phyloP scores from a whole-genome alignment of 2,113 vertebrate genomes.

The Carassius auratus region DNA sequence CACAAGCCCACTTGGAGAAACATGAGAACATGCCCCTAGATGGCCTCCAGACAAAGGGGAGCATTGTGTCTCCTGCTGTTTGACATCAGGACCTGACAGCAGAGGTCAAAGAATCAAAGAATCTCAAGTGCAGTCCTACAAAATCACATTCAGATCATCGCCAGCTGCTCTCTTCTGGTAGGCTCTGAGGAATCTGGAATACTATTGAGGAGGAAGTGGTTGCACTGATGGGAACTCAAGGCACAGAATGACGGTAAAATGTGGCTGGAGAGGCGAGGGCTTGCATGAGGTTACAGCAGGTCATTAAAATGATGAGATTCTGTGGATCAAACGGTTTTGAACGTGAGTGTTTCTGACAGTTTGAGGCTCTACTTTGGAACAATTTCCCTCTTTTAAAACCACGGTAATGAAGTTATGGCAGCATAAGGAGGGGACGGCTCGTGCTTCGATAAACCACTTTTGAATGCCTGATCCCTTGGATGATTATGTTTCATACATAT shows the following conservation, averaged over 20 bases:
- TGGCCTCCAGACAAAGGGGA: slow-evolving; percentile 19
- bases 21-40: slow-evolving; percentile 41
- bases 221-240: slow-evolving; percentile 44
- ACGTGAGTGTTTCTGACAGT: not conserved
- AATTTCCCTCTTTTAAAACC: not conserved
- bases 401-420: not conserved
- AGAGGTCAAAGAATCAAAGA: slow-evolving; percentile 42
- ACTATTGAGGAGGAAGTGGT: slow-evolving; percentile 50
- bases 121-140: slow-evolving; percentile 5
- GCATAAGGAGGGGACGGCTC: not conserved
- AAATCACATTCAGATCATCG: slow-evolving; percentile 40
- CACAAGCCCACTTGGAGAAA: not conserved
- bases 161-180: slow-evolving; percentile 25
- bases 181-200: slow-evolving; percentile 38
- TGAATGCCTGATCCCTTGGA: slow-evolving; percentile 60
- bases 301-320: not conserved
- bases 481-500: slow-evolving; percentile 66
- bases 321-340: slow-evolving; percentile 3
- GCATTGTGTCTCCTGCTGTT: slow-evolving; percentile 12
- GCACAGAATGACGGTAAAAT: slow-evolving; percentile 23
- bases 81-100: slow-evolving; percentile 20
- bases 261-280: not conserved
- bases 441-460: slow-evolving; percentile 62
- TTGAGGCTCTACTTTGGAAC: not conserved
- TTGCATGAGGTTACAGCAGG: not conserved